Base-by-base conservation (phyloP, 2,797 vertebrate genomes). In the Enteromius viviparus region DNA sequence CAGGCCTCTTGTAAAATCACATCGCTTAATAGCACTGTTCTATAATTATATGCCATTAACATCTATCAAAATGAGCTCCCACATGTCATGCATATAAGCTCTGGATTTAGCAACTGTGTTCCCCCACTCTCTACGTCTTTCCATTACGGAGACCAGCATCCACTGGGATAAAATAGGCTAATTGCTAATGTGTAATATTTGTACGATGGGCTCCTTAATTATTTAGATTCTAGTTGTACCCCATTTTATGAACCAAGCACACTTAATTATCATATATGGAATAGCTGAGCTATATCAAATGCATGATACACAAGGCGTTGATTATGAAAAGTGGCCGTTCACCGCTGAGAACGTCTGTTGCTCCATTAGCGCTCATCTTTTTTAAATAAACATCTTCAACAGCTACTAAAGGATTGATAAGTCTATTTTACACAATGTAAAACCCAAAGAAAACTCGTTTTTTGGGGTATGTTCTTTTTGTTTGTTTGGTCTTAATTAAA, bases 11-110 rank as follows among this genome's bases (percentile, higher is more conserved):
- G 91, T 92, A 92, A 93, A 94, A 93, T 91, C 92, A 92, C 91
- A 91, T 92, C 83, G 90, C 92, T 93, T 94, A 94, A 94, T 93
- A 92, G 93, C 90, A 89, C 87, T 88, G 90, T 93, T 93, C 90
- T 91, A 91, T 94, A 94, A 95, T 95, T 94, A 93, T 91, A 92
- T 91, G 78, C 90, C 93, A 94, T 95, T 95, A 94, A 91, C 93
- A 94, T 95, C 92, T 92, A 92, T 94, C 93, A 95, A 90, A 93
- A 92, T 90, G 89, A 90, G 92, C 90, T 92, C 87, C 91, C 89
- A 84, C 91, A 86, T 89, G 92, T 89, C 90, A 88, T 60, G 86
- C 88, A 84, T 90, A 89, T 91, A 90, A 91, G 90, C 87, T 79
- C 82, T 14, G 87, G 90, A 89, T 89, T 89, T 90, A 88, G 89